These are phyloP conservation scores for Pleuronectes platessa DNA, from an alignment of 2,113 vertebrate genomes.

Conservation along the genomic window DNA sequence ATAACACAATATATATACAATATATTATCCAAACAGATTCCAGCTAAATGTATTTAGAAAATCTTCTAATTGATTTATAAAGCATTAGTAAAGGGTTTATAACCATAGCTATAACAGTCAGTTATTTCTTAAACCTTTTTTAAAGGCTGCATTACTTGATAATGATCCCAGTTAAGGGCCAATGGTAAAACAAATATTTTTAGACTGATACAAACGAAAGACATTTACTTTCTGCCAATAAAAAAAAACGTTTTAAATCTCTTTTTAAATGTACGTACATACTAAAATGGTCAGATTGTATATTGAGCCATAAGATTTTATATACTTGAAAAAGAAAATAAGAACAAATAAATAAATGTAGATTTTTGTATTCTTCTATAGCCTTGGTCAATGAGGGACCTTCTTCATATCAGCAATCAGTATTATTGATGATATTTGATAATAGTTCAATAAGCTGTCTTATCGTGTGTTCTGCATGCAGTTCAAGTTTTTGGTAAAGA, in stretches of 20 bases:
- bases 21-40: too few species aligned
- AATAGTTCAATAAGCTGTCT: background rate
- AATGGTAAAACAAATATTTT: constrained; percentile 2
- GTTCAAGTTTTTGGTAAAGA: constrained; percentile 19
- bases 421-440: background rate
- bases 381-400: background rate
- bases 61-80: too few species aligned
- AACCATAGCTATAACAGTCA: too few species aligned
- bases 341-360: background rate
- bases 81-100: too few species aligned
- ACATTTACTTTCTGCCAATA: constrained; percentile 12
- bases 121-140: background rate
- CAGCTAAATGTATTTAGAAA: too few species aligned
- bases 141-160: background rate
- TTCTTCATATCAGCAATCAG: background rate
- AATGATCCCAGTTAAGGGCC: background rate
- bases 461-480: constrained; percentile 6
- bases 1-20: too few species aligned
- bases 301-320: background rate
- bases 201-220: constrained; percentile 3
- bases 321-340: background rate
- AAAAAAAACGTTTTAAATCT: background rate
- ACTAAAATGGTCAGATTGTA: background rate
- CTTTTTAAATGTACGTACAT: background rate
- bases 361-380: background rate